Conservation (phyloP, 2,888 invertebrate species). For the Tipula lateralis region DNA sequence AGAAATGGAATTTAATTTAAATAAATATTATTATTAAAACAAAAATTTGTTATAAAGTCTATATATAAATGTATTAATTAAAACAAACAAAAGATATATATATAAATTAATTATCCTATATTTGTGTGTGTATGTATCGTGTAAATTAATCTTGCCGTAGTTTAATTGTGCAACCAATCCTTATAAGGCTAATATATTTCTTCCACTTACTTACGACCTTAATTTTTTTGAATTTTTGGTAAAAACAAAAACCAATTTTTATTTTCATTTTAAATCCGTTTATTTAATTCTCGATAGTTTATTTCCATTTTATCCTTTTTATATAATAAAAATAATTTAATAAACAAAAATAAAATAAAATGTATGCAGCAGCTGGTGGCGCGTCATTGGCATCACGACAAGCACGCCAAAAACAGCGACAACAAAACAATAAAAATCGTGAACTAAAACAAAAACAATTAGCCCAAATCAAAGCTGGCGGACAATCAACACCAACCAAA, state of each 20-base stretch:
- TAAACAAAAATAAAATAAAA: constrained; percentile 41
- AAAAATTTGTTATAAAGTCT: not conserved
- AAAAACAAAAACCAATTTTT: no score
- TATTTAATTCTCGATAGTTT: not conserved
- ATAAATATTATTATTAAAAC: not conserved
- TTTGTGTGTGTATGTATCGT: not conserved
- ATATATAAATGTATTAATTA: constrained; percentile 11
- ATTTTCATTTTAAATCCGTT: not conserved
- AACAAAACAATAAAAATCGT: constrained; percentile 49
- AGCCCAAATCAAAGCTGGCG: constrained; percentile 44
- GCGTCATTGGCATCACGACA: constrained; percentile 80
- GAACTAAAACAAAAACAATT: constrained; percentile 52
- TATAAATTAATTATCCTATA: not conserved
- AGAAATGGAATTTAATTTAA: constrained; percentile 24
- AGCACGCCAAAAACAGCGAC: constrained; percentile 61
- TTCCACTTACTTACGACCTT: not conserved
- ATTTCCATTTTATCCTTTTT: not conserved
- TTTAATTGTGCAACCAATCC: constrained; percentile 7
- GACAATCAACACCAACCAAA: constrained; percentile 44
- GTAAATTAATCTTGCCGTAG: constrained; percentile 11
- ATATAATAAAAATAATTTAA: not conserved
- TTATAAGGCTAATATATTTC: constrained; percentile 24
- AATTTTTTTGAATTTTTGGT: no score
- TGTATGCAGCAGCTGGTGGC: constrained; percentile 88
- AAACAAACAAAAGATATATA: not conserved